Base-by-base conservation (phyloP, 2,797 vertebrate genomes). In the Melanotaenia trifasciata region DNA sequence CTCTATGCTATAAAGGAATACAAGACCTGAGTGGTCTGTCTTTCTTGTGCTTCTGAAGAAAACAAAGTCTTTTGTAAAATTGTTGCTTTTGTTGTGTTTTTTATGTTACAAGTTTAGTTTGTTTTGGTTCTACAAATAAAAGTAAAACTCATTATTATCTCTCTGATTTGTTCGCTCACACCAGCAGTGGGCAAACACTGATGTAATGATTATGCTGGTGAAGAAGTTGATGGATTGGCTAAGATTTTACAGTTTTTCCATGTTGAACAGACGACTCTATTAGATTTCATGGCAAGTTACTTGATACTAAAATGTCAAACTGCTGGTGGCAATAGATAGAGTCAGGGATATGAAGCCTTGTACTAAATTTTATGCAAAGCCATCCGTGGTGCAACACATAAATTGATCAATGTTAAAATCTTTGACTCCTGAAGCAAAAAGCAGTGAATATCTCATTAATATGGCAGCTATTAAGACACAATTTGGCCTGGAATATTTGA, bases 1-100 rank as follows among this genome's bases (percentile, higher is more conserved):
- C 11, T 56, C 53, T 56, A 16, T 38, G 20, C 58, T 43, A 54
- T 9, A 70, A 74, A 20, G 58, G 43, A 43, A 60, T 35, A 26
- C 5, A 30, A 30, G 28, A 36, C 54, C 10, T 1, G 30, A 40
- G 5, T 28, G 1, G 38, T 64, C 36, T 20, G 28, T 20, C 10
- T 40, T 47, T 26, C 26, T 30, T 8, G 1, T 30, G 51, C 6
- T 16, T 30, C 12, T 56, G 26, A 28, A 8, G 26, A 16, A 56
- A 30, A 2, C 53, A 14, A 26, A 53, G 13, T 24, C n/a, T 11
- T 22, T 22, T 2, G 4, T 4, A 53, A 12, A 26, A 26, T 14
- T 2, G 14, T 56, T 56, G 26, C 2, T 56, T 7, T 18, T 22
- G 45, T 47, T 47, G 20, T n/a, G 20, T n/a, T 47, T n/a, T n/a